A percentile compares a stretch with the other conserved stretches of the same genome.
Evolutionary conservation across 2,888 invertebrate genomes (phyloP).

Genomic region (Hypsopygia costalis): DNA sequence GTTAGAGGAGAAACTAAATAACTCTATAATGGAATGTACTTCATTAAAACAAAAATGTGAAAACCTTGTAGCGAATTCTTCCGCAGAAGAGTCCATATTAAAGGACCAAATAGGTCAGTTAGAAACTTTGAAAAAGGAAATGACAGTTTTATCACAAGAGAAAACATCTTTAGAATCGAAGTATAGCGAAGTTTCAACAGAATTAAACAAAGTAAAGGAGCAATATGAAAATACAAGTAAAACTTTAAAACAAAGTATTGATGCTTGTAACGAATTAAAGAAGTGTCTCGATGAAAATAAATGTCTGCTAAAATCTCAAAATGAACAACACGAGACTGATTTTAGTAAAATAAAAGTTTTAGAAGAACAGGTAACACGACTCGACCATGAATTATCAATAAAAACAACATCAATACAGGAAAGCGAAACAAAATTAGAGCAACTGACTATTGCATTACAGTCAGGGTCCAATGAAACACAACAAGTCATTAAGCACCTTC

Average conservation of each 20-base stretch:
- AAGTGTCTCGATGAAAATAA: slow-evolving; percentile 55
- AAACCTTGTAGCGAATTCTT: slow-evolving; percentile 57
- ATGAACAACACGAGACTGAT: slow-evolving; percentile 44
- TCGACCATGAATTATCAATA: slow-evolving; percentile 42
- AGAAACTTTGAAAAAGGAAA: slow-evolving; percentile 54
- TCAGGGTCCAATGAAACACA: slow-evolving; percentile 51
- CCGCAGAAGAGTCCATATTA: slow-evolving; percentile 61
- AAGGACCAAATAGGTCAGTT: slow-evolving; percentile 60
- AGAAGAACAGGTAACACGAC: slow-evolving; percentile 45
- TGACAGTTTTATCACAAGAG: slow-evolving; percentile 48
- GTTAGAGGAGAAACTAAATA: slow-evolving; percentile 70
- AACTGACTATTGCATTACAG: slow-evolving; percentile 46
- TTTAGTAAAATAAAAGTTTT: slow-evolving; percentile 40
- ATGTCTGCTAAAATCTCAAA: slow-evolving; percentile 46
- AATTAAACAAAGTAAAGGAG: slow-evolving; percentile 44
- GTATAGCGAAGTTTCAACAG: slow-evolving; percentile 39
- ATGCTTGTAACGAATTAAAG: slow-evolving; percentile 36
- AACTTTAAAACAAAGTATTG: slow-evolving; percentile 44
- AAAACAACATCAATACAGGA: slow-evolving; percentile 46
- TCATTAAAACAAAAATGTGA: slow-evolving; percentile 66
- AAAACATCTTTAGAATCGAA: slow-evolving; percentile 52
- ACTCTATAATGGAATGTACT: slow-evolving; percentile 48
- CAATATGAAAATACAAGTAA: slow-evolving; percentile 41
- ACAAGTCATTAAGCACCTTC: slow-evolving; percentile 45
- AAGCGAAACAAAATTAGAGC: slow-evolving; percentile 45